phyloP scores from a whole-genome alignment of 2,888 invertebrate species.

The Lasioglossum leucozonium region DNA sequence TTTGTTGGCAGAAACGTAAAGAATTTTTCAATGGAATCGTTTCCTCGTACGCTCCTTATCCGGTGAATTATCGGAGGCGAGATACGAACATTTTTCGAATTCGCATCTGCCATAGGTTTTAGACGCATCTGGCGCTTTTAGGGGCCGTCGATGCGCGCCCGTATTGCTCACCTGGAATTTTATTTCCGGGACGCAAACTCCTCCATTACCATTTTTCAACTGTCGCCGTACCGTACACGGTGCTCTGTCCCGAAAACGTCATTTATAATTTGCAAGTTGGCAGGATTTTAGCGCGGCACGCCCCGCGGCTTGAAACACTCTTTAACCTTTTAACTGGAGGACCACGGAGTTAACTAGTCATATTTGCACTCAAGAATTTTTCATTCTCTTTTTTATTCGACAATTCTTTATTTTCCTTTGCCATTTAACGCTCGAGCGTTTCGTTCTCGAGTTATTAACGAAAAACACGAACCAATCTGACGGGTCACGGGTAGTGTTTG shows the following conservation, averaged over 20 bases:
- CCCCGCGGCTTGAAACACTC: neutral
- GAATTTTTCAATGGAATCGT: neutral
- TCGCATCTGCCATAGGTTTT: neutral
- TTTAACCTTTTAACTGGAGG: neutral
- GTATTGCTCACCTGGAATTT: neutral
- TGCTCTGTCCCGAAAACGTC: neutral
- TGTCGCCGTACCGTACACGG: neutral
- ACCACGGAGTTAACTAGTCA: neutral
- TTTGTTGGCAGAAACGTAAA: neutral
- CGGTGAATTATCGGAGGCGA: neutral
- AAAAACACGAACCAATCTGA: no score
- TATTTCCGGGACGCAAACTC: neutral
- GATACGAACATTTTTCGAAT: slow-evolving; percentile 12
- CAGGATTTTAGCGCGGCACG: neutral
- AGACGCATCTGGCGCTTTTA: neutral
- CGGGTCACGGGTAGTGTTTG: no score
- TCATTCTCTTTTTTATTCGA: neutral
- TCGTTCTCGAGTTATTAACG: no score
- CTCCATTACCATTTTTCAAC: slow-evolving; percentile 5
- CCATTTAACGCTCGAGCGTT: no score
- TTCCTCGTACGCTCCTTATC: neutral
- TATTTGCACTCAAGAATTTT: no score
- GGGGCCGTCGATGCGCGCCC: neutral
- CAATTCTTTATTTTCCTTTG: no score
- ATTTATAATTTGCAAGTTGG: neutral